Evolutionary conservation across 2,888 invertebrate species (phyloP), one percentile per base, ranked within the genome.

Genomic region (Pollenia labialis): DNA sequence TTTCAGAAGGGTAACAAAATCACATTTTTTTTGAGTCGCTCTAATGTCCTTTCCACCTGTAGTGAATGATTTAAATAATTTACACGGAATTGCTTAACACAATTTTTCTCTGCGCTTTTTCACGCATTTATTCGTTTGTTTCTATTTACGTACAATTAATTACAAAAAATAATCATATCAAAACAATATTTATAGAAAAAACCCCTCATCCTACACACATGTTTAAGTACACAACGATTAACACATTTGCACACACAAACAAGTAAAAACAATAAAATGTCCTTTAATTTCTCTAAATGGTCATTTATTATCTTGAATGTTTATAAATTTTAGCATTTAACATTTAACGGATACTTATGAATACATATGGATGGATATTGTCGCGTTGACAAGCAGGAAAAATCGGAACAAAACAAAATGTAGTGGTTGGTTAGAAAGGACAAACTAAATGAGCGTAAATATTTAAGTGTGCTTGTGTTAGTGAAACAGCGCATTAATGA

Each of bases 91-190:
- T 32, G 32, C 32, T 32, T 4, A 4, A 32, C 11, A 18, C 18
- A 46, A 64, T 64, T 18, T 44, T 44, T 7, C 52, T 10, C 6
- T 32, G 4, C 32, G 16, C 16, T 16, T 42, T 16, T 52, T 52
- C 40, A 52, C 40, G 50, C 74, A 12, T 50, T 40, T 48, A 72
- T 50, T 48, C 60, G 12, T 54, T 7, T 16, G 14, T 46, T 7
- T 64, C 14, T 32, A 14, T 8, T 16, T 80, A 54, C n/a, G 32
- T 72, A 40, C 16, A 72, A 40, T 46, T 72, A 72, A 72, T 64
- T 72, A 56, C 11, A 18, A 23, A 9, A 81, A 50, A 48, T 42
- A 81, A 81, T 81, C 12, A 81, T 66, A 81, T 81, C 54, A 64
- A 72, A 81, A 72, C 40, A 72, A 60, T 32, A 75, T 40, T 62